Base-by-base conservation (phyloP, 2,888 invertebrate species). In the Oligia latruncula region DNA sequence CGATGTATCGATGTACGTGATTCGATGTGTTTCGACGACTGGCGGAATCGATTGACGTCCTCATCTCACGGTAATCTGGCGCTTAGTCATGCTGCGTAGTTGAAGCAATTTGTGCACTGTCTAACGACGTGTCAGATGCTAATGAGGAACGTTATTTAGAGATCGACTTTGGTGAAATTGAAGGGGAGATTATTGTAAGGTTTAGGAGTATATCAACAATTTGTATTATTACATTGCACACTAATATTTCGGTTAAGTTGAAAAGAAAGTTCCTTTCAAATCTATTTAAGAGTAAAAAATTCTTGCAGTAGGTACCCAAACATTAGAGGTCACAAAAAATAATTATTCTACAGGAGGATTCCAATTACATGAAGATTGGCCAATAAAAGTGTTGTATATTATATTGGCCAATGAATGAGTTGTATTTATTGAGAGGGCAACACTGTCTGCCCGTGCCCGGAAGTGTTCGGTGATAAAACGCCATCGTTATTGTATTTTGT, bases 1-100 rank as follows among this genome's bases (percentile, higher is more conserved):
- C 73, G 82, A 81, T 81, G 81, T 83, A 83, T 88, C 86, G 82
- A 82, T 78, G 78, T 85, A 86, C 82, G 86, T 86, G 86, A 85
- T 84, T 86, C 71, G 87, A 86, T 78, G 90, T 81, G 77, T 82
- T 78, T 74, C 85, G 76, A 81, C 75, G 78, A 81, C 77, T 83
- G 68, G 77, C 65, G 78, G 74, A 84, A 81, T 81, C 72, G 73
- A 85, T 83, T 87, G 85, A 80, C 83, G 78, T 81, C 60, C 72
- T 85, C 81, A 84, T 84, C 82, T 81, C 81, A 78, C 84, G 76
- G 80, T 91, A 88, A 91, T 88, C 87, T 89, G 81, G 74, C 74
- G 82, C 83, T 88, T 88, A 91, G 87, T 89, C 82, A 88, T 87
- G 90, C 82, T 84, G 79, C 81, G 84, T 86, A 77, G 84, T 77